Evolutionary conservation across 1,140 invertebrate species (phyloP).

Genomic region (Drosophila grimshawi): DNA sequence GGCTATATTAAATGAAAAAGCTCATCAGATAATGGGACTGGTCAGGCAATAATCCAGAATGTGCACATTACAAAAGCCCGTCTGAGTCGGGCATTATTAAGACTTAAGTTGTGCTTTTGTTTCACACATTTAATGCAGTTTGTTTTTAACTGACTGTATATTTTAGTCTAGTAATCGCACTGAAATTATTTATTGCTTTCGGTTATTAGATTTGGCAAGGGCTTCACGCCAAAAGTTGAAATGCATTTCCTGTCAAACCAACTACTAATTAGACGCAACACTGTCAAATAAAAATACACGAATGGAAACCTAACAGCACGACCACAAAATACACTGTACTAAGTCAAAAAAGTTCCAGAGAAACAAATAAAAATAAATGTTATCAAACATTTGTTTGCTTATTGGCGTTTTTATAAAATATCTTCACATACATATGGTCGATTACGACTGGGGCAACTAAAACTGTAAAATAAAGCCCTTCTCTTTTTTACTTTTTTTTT

Average conservation of each 20-base stretch:
- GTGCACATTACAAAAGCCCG: no score
- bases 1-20: no score
- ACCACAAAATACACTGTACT: slow-evolving; percentile 5
- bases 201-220: neutral
- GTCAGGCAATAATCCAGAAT: no score
- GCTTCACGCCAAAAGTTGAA: slow-evolving; percentile 18
- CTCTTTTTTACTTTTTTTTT: neutral
- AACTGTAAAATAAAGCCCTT: neutral
- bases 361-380: neutral
- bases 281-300: neutral
- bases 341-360: neutral
- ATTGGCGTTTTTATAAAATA: no score
- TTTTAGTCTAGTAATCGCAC: slow-evolving; percentile 45
- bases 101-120: slow-evolving; percentile 33
- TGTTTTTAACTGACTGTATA: slow-evolving; percentile 3
- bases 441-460: no score
- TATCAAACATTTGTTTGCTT: neutral
- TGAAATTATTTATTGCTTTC: slow-evolving; percentile 37
- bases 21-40: no score
- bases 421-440: no score
- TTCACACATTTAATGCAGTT: slow-evolving; percentile 20
- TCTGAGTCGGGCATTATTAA: slow-evolving; percentile 34
- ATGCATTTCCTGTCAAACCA: slow-evolving; percentile 40
- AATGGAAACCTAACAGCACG: neutral
- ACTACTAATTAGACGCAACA: slow-evolving; percentile 64